phyloP scores from a whole-genome alignment of 2,888 invertebrate species.

The Drosophila austrosaltans region DNA sequence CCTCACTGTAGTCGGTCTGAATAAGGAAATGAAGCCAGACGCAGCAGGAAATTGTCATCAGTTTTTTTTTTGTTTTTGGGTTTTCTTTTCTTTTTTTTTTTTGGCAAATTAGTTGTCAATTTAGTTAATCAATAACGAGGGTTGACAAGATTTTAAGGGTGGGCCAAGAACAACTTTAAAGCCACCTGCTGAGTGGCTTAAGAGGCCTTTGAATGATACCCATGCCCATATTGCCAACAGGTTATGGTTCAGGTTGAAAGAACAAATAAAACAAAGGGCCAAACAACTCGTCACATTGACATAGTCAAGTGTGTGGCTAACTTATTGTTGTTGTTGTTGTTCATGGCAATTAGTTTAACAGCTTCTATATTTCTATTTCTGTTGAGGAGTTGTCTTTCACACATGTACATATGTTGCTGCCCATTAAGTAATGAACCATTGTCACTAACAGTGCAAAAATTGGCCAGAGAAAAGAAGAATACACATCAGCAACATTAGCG shows the following conservation, averaged over 20 bases:
- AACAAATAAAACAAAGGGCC: slow-evolving; percentile 34
- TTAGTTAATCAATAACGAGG: slow-evolving; percentile 36
- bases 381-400: slow-evolving; percentile 59
- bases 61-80: slow-evolving; percentile 56
- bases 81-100: slow-evolving; percentile 33
- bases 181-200: slow-evolving; percentile 68
- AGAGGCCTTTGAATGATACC: slow-evolving; percentile 32
- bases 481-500: slow-evolving; percentile 19
- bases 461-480: slow-evolving; percentile 27
- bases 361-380: slow-evolving; percentile 57
- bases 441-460: slow-evolving; percentile 51
- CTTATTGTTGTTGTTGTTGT: slow-evolving; percentile 30
- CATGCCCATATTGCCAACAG: slow-evolving; percentile 40
- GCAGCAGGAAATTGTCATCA: slow-evolving; percentile 81
- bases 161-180: slow-evolving; percentile 53
- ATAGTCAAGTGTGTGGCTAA: slow-evolving; percentile 64
- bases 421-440: slow-evolving; percentile 81
- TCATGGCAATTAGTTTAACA: slow-evolving; percentile 78
- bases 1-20: slow-evolving; percentile 72
- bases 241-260: slow-evolving; percentile 37
- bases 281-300: slow-evolving; percentile 67
- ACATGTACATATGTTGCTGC: slow-evolving; percentile 24
- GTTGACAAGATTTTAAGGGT: slow-evolving; percentile 25
- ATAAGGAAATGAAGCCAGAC: slow-evolving; percentile 81
- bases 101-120: slow-evolving; percentile 66